These are phyloP conservation scores for Oophaga pumilio DNA, from an alignment of 2,113 vertebrate genomes.

Conservation along the genomic window DNA sequence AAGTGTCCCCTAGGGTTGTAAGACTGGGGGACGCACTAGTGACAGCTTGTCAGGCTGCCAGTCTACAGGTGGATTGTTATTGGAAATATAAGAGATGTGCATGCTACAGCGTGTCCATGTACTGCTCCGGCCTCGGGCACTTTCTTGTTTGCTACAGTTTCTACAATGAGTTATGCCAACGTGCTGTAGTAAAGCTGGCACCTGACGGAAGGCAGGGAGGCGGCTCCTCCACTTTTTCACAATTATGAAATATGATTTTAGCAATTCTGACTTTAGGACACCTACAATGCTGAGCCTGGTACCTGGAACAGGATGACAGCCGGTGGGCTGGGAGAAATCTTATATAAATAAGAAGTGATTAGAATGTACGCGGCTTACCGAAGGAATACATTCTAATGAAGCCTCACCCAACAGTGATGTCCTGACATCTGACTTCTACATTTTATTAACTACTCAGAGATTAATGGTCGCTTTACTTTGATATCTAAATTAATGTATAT, in stretches of 20 bases:
- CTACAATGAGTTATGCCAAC: constrained; percentile 57
- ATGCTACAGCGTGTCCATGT: constrained; percentile 69
- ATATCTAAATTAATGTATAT: not conserved
- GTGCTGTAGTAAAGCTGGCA: constrained; percentile 33
- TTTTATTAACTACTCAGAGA: not conserved
- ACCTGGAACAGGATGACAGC: constrained; percentile 30
- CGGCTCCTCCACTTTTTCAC: not conserved
- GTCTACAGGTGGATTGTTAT: constrained; percentile 74
- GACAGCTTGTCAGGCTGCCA: constrained; percentile 69
- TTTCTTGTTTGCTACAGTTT: constrained; percentile 61
- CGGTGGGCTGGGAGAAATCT: constrained; percentile 4
- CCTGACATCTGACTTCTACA: not conserved
- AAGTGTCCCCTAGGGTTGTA: constrained; percentile 14
- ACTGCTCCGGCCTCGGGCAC: constrained; percentile 62
- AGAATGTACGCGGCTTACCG: not conserved
- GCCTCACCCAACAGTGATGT: not conserved
- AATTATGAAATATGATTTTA: constrained; percentile 38
- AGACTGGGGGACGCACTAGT: constrained; percentile 63
- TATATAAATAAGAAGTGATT: not conserved
- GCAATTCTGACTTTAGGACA: constrained; percentile 31
- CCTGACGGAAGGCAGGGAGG: constrained; percentile 18
- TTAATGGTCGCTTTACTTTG: not conserved
- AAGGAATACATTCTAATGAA: not conserved
- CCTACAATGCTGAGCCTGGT: constrained; percentile 7
- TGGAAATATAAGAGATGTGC: constrained; percentile 64